Evolutionary conservation across 2,888 invertebrate species (phyloP).

Genomic region (Melieria picta): DNA sequence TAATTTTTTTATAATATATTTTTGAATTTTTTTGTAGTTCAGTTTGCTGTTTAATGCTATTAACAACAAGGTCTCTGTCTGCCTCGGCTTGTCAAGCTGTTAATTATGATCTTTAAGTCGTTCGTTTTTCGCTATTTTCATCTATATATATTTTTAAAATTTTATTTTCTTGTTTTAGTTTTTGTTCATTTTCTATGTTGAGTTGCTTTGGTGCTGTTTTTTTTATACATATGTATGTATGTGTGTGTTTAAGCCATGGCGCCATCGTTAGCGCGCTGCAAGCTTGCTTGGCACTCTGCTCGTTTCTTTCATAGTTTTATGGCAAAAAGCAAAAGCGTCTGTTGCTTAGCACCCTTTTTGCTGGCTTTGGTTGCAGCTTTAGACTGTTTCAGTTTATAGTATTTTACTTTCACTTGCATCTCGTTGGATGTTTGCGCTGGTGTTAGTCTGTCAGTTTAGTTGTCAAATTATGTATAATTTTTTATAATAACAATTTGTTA

Average conservation of each 20-base stretch:
- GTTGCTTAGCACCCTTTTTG: no score
- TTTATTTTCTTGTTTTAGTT: neutral
- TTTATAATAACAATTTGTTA: neutral
- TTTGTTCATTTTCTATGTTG: neutral
- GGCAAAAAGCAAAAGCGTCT: no score
- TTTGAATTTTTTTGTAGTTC: conserved; percentile 4
- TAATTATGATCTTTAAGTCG: conserved; percentile 29
- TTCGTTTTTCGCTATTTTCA: neutral
- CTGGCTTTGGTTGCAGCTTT: no score
- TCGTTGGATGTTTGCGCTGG: neutral
- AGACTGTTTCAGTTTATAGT: no score
- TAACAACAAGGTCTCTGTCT: conserved; percentile 27
- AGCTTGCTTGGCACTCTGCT: no score
- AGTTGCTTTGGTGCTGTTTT: neutral
- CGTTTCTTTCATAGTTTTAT: no score
- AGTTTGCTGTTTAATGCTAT: conserved; percentile 15
- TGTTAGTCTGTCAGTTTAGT: neutral
- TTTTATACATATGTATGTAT: neutral
- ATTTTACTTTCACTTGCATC: conserved; percentile 24
- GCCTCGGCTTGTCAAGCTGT: conserved; percentile 33
- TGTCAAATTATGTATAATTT: neutral
- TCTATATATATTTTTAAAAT: neutral
- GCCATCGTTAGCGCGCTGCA: no score
- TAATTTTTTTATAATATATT: conserved; percentile 6
- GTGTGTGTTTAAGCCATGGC: no score